These are phyloP conservation scores for Rhinella marina DNA, from an alignment of 2,797 vertebrate genomes.

Conservation along the genomic window DNA sequence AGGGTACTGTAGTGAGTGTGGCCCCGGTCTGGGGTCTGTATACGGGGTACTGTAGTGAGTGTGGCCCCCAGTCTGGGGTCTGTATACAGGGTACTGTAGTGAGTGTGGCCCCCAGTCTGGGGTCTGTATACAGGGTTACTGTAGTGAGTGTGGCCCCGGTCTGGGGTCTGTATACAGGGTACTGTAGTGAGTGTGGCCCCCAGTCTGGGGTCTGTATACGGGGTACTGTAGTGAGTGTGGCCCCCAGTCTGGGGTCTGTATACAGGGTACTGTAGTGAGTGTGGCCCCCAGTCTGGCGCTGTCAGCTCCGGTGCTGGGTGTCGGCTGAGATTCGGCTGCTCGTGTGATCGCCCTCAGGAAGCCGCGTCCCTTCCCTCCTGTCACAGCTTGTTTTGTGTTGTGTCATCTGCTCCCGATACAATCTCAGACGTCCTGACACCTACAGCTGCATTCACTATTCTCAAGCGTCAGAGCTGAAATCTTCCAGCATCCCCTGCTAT, in stretches of 20 bases:
- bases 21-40: neutral
- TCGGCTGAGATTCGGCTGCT: too few relatives aligned
- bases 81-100: neutral
- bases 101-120: neutral
- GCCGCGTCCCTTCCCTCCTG: slow-evolving; percentile 31
- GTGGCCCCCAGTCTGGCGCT: neutral
- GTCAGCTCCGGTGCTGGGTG: neutral
- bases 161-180: neutral
- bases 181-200: neutral
- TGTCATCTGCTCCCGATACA: too few relatives aligned
- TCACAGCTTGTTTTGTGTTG: slow-evolving; percentile 25
- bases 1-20: neutral
- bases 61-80: neutral
- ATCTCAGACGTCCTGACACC: too few relatives aligned
- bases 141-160: neutral
- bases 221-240: neutral
- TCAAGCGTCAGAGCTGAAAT: too few relatives aligned
- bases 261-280: neutral
- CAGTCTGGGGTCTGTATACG: neutral
- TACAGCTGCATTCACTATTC: too few relatives aligned
- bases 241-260: neutral
- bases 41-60: neutral
- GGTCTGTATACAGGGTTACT: neutral
- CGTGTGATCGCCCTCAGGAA: neutral
- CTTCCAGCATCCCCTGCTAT: too few relatives aligned